Conservation (phyloP, 1,140 invertebrate species). For the Battus philenor region DNA sequence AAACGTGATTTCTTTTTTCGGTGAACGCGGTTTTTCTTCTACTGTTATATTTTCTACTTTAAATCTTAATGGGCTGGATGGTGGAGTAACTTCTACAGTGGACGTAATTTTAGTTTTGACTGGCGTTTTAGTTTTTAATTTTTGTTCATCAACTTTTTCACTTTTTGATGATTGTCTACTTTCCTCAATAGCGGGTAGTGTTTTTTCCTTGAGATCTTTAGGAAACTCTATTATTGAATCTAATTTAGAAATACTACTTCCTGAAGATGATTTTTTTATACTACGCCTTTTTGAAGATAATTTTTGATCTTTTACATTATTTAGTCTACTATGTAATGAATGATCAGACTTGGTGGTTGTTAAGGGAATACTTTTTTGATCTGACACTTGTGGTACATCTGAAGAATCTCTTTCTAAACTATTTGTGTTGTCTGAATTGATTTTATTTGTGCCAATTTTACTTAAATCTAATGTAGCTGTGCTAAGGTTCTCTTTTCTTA, state of each 20-base stretch:
- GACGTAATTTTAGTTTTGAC: constrained; percentile 74
- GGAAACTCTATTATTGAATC: constrained; percentile 69
- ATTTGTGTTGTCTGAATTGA: constrained; percentile 18
- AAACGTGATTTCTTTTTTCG: constrained; percentile 58
- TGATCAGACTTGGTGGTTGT: constrained; percentile 71
- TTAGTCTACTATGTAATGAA: constrained; percentile 55
- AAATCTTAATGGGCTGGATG: constrained; percentile 68
- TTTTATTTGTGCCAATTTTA: constrained; percentile 55
- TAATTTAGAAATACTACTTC: constrained; percentile 56
- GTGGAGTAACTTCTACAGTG: constrained; percentile 65
- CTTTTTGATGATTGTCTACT: constrained; percentile 29
- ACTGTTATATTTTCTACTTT: constrained; percentile 75
- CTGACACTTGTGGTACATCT: constrained; percentile 35
- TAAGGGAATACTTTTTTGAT: constrained; percentile 43
- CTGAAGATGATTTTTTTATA: constrained; percentile 66
- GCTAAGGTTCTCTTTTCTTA: constrained; percentile 73
- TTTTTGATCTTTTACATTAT: constrained; percentile 32
- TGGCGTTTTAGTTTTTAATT: constrained; percentile 58
- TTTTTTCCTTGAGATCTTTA: constrained; percentile 28
- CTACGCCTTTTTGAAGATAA: constrained; percentile 49
- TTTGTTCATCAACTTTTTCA: constrained; percentile 26
- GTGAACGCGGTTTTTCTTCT: constrained; percentile 56
- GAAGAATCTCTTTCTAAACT: constrained; percentile 17
- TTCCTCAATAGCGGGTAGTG: constrained; percentile 41
- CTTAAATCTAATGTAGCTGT: constrained; percentile 64